Percentiles rank a stretch among this genome's conserved stretches.
Conservation (phyloP, 2,113 vertebrate genomes). For the Uropsilus gracilis region DNA sequence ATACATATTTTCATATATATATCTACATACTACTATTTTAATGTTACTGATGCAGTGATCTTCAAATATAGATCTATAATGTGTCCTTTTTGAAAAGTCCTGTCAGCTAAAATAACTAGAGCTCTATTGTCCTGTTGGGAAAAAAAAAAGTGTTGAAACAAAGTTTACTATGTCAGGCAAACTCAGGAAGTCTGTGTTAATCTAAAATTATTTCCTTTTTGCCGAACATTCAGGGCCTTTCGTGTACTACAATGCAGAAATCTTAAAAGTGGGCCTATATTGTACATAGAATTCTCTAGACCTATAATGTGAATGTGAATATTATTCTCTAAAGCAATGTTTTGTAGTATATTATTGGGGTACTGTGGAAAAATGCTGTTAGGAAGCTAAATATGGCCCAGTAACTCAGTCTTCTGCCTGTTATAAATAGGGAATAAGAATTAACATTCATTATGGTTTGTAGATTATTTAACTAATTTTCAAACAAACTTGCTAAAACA, state of each 20-base stretch:
- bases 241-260: background rate
- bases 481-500: background rate
- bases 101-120: background rate
- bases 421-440: background rate
- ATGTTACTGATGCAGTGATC: background rate
- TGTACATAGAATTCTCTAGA: background rate
- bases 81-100: no score
- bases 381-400: background rate
- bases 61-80: background rate
- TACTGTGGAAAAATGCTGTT: background rate
- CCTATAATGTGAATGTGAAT: background rate
- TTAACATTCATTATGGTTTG: background rate
- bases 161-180: background rate
- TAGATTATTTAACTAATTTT: slow-evolving; percentile 5
- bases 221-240: background rate
- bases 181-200: background rate
- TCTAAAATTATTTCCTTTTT: background rate
- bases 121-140: background rate
- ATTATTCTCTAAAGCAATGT: background rate
- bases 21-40: background rate
- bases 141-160: background rate
- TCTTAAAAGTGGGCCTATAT: background rate
- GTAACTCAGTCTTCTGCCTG: background rate
- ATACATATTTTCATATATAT: no score
- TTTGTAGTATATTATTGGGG: background rate